A percentile compares a stretch with the other conserved stretches of the same genome.
These are phyloP conservation scores for Chloroclysta siterata DNA, from an alignment of 2,888 invertebrate genomes.

Conservation along the genomic window DNA sequence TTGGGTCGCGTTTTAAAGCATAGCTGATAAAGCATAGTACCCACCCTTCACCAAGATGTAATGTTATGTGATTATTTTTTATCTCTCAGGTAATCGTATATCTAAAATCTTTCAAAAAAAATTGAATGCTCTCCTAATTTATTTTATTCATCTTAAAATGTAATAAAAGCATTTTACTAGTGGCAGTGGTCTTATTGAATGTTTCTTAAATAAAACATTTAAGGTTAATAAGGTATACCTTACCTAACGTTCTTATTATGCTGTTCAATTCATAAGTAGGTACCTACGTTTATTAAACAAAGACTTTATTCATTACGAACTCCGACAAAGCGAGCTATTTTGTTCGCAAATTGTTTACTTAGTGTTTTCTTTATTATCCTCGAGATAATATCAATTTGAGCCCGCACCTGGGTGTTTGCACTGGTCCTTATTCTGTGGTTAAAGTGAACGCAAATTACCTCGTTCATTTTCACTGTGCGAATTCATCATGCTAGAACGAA, in stretches of 20 bases:
- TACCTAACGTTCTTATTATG: no score
- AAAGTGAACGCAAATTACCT: constrained; percentile 41
- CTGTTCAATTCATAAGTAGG: not conserved
- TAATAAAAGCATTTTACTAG: no score
- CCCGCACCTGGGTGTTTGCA: constrained; percentile 46
- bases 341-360: constrained; percentile 33
- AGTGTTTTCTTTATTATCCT: constrained; percentile 45
- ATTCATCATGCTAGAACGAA: constrained; percentile 40
- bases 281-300: constrained; percentile 8
- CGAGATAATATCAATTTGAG: constrained; percentile 50
- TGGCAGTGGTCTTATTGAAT: no score
- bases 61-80: not conserved
- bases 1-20: not conserved
- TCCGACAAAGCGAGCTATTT: constrained; percentile 13
- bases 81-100: not conserved
- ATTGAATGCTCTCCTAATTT: no score
- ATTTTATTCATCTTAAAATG: no score
- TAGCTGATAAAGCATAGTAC: no score
- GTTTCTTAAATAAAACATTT: no score
- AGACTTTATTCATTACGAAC: constrained; percentile 17
- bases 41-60: no score
- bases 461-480: constrained; percentile 37
- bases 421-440: constrained; percentile 31
- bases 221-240: no score
- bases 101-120: no score